Conservation (phyloP, 2,113 vertebrate genomes). For the Varanus salvator region DNA sequence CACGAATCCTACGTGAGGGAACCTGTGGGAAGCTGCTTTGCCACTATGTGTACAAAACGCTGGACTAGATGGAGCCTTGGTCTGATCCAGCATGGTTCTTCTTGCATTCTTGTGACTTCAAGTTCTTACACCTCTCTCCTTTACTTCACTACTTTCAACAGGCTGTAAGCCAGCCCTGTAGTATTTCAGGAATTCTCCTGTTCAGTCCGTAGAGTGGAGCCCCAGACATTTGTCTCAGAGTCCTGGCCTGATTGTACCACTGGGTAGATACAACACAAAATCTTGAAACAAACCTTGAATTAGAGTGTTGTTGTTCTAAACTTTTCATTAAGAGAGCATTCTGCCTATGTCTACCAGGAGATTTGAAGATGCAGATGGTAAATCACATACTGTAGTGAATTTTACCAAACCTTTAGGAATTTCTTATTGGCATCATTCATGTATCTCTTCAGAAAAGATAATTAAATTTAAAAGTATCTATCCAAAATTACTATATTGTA, state of each 20-base stretch:
- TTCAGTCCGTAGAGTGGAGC: not conserved
- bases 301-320: not conserved
- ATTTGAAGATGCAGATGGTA: slow-evolving; percentile 6
- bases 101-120: too few relatives aligned
- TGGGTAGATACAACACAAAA: not conserved
- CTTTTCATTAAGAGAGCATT: not conserved
- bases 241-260: not conserved
- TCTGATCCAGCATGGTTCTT: too few relatives aligned
- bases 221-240: not conserved
- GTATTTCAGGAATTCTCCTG: not conserved
- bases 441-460: slow-evolving; percentile 51
- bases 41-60: too few relatives aligned
- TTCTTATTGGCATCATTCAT: slow-evolving; percentile 46
- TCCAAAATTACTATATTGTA: slow-evolving; percentile 36
- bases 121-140: not conserved
- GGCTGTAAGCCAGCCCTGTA: not conserved
- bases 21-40: too few relatives aligned
- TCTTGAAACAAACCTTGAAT: not conserved
- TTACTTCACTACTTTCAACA: not conserved
- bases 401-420: slow-evolving; percentile 36
- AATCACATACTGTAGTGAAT: not conserved
- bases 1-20: too few relatives aligned
- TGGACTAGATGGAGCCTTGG: too few relatives aligned
- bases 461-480: slow-evolving; percentile 43
- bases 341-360: not conserved